Percentiles rank a stretch among this genome's conserved stretches.
phyloP scores from a whole-genome alignment of 2,888 invertebrate genomes.

The Pachymerium ferrugineum region DNA sequence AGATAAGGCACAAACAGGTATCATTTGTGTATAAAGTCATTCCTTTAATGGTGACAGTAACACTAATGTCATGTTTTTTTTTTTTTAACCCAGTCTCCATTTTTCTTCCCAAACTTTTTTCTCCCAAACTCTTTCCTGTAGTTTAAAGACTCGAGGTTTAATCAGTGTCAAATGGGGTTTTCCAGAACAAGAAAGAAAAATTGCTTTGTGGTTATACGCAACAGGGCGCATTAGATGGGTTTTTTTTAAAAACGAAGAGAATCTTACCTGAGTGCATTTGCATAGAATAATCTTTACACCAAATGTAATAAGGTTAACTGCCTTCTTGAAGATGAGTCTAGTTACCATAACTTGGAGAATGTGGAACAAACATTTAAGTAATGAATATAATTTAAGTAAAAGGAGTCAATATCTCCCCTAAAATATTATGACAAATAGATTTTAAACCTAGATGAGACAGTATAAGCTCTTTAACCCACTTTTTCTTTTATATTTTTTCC shows the following conservation, averaged over 20 bases:
- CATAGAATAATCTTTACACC: no score
- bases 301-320: no score
- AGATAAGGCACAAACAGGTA: slow-evolving; percentile 8
- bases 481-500: neutral
- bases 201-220: neutral
- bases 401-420: no score
- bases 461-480: slow-evolving; percentile 7
- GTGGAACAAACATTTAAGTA: no score
- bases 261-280: neutral
- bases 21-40: neutral
- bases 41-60: neutral
- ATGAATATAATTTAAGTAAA: no score
- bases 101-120: neutral
- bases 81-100: no score
- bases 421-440: no score
- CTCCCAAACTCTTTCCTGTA: neutral
- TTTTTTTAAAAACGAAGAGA: no score
- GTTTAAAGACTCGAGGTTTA: neutral
- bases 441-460: no score
- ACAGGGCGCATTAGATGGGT: neutral
- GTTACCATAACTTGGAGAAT: no score
- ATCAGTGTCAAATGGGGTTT: neutral
- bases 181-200: neutral
- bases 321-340: no score
- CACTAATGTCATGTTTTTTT: no score